Evolutionary conservation across 1,140 invertebrate species (phyloP).

Genomic region (Halesus radiatus): DNA sequence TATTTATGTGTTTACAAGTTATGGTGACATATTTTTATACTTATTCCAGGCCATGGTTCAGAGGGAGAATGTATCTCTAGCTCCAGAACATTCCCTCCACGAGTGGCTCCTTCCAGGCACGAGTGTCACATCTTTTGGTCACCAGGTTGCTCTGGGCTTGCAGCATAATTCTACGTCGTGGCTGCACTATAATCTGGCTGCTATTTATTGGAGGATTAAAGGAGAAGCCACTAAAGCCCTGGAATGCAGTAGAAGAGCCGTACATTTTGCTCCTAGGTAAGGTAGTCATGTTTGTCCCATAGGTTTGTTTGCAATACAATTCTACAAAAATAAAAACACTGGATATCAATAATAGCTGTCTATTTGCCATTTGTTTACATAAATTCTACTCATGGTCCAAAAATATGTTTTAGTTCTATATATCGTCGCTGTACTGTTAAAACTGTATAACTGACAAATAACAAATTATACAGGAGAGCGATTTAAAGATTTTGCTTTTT

Average conservation of each 20-base stretch:
- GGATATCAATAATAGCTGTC: too few relatives aligned
- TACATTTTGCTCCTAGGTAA: constrained; percentile 84
- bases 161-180: constrained; percentile 83
- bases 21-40: not conserved
- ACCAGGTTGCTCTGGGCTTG: constrained; percentile 76
- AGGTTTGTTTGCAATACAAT: too few relatives aligned
- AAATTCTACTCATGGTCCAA: too few relatives aligned
- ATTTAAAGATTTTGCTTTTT: too few relatives aligned
- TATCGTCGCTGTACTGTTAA: too few relatives aligned
- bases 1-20: too few relatives aligned
- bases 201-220: constrained; percentile 87
- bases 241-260: constrained; percentile 84
- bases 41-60: constrained; percentile 73
- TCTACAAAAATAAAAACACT: too few relatives aligned
- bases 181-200: constrained; percentile 87
- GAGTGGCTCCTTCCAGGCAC: constrained; percentile 75
- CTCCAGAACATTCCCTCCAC: constrained; percentile 77
- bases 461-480: too few relatives aligned
- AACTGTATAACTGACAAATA: too few relatives aligned
- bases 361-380: too few relatives aligned
- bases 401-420: too few relatives aligned
- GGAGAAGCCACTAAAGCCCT: constrained; percentile 84
- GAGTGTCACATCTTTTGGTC: constrained; percentile 77
- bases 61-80: constrained; percentile 74
- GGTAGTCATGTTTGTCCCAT: not conserved